Base-by-base conservation (phyloP, 2,888 invertebrate genomes). In the Octonoba sinensis region DNA sequence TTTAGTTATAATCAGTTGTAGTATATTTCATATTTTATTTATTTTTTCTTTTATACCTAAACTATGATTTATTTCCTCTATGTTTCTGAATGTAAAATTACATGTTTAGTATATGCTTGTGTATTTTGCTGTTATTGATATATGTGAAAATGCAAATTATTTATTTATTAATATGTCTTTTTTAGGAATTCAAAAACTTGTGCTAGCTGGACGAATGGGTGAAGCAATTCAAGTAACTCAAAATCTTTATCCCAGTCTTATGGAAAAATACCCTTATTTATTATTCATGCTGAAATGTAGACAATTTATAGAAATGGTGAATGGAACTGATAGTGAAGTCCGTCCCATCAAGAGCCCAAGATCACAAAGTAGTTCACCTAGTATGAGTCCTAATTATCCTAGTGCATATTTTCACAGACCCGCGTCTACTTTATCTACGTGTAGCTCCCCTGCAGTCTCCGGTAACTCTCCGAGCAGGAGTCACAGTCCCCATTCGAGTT, bases 261-360 rank as follows among this genome's bases (percentile, higher is more conserved):
- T 99, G 87, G 96, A 97, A 89, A 92, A 93, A 78, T 95, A 97
- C 90, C 93, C 92, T 86, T 96, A 96, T 89, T 92, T 99, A 86
- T 91, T 96, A 88, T 98, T 99, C 90, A 93, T 95, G 91, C 92
- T 99, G 87, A 97, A 97, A 90, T 97, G 97, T 88, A 93, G 99
- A 84, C 98, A 99, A 91, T 99, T 99, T 90, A 95, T 99, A 54
- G 99, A 99, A 90, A 97, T 98, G 96, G 96, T 99, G 66, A 87
- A 87, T 82, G 96, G 96, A 79, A 93, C 94, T 74, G 96, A 96
- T 89, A 91, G 93, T 62, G 94, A 92, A 89, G 92, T 91, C 90
- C 90, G 88, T 86, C 87, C 76, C 82, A 59, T 87, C 60, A 86
- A 87, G 67, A 88, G 87, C 81, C 88, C 88, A 51, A 87, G 86